A percentile compares a stretch with the other conserved stretches of the same genome.
Evolutionary conservation across 2,797 vertebrate species (phyloP).

Genomic region (Cyclura pinguis): DNA sequence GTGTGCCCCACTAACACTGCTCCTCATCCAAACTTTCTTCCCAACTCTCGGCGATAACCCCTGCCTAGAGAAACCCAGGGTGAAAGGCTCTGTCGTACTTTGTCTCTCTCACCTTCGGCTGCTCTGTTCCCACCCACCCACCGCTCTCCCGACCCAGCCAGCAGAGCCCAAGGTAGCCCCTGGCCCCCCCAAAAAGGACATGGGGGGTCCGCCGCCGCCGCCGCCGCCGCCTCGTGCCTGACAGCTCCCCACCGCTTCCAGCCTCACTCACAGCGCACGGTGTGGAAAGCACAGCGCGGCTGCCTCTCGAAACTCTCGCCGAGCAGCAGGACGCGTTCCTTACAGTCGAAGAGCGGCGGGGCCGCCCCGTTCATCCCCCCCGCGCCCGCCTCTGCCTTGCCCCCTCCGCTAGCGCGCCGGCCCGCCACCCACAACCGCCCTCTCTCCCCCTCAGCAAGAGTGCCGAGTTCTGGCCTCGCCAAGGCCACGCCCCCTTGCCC

Average conservation of each 20-base stretch:
- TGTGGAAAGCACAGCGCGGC: conserved; percentile 94
- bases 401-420: conserved; percentile 33
- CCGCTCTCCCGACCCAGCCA: too few relatives aligned
- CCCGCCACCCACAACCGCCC: not conserved
- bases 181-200: too few relatives aligned
- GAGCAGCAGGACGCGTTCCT: conserved; percentile 91
- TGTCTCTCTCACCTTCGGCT: too few relatives aligned
- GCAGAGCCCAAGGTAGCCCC: too few relatives aligned
- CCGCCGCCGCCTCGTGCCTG: too few relatives aligned
- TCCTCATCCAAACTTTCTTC: too few relatives aligned
- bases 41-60: too few relatives aligned
- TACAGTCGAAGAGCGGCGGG: conserved; percentile 87
- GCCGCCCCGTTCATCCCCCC: conserved; percentile 87
- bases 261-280: conserved; percentile 92
- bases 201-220: too few relatives aligned
- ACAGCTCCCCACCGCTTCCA: too few relatives aligned
- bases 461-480: conserved; percentile 32
- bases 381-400: not conserved
- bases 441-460: conserved; percentile 19
- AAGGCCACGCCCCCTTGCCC: conserved; percentile 18
- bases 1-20: not conserved
- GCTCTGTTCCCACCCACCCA: too few relatives aligned
- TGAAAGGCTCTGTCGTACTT: too few relatives aligned
- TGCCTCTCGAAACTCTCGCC: conserved; percentile 95
- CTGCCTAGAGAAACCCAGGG: too few relatives aligned